phyloP scores from a whole-genome alignment of 2,113 vertebrate species.

The Bufo bufo region DNA sequence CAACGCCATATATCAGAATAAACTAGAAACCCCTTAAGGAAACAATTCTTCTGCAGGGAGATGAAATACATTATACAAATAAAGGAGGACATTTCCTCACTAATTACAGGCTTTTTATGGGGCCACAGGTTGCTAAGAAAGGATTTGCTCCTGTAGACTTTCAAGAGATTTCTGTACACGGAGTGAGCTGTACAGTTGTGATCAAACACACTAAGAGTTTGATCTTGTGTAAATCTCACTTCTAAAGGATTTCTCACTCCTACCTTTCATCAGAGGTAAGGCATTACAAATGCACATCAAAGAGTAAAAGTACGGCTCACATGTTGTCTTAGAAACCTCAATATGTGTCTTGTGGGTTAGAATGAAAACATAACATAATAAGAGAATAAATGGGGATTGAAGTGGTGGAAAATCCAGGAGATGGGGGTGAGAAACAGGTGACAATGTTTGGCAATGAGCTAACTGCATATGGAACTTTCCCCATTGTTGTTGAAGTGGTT shows the following conservation, averaged over 20 bases:
- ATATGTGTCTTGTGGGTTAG: conserved; percentile 43
- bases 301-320: conserved; percentile 44
- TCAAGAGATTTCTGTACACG: conserved; percentile 32
- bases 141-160: conserved; percentile 50
- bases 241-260: conserved; percentile 55
- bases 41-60: conserved; percentile 22
- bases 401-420: background rate
- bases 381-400: conserved; percentile 33
- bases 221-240: conserved; percentile 58
- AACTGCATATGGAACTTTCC: background rate
- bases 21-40: conserved; percentile 39
- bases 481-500: background rate
- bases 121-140: conserved; percentile 46
- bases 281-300: conserved; percentile 53
- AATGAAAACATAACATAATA: conserved; percentile 22
- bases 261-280: conserved; percentile 56
- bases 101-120: conserved; percentile 53
- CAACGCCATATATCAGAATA: conserved; percentile 31
- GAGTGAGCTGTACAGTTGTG: conserved; percentile 32
- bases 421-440: background rate
- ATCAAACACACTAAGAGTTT: conserved; percentile 52
- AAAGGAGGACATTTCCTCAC: conserved; percentile 51
- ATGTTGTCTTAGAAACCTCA: conserved; percentile 43
- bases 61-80: conserved; percentile 53
- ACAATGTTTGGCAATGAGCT: background rate